Percentiles rank a stretch among this genome's conserved stretches.
These are phyloP conservation scores for Macropis europaea DNA, from an alignment of 2,888 invertebrate species.

Conservation along the genomic window DNA sequence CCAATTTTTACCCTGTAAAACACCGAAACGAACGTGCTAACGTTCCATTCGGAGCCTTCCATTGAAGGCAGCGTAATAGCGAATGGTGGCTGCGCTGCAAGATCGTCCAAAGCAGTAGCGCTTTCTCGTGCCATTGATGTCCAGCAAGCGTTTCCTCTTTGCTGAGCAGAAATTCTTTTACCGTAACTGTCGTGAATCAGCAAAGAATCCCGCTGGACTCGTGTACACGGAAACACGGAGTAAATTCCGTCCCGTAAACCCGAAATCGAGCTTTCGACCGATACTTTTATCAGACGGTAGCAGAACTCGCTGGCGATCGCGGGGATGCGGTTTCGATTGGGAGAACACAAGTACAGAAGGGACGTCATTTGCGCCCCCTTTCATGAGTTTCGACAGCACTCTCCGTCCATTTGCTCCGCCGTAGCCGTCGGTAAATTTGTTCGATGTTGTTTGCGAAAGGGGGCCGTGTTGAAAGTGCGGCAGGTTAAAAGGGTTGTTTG, in stretches of 20 bases:
- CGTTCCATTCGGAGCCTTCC: too few species aligned
- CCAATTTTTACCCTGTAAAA: too few species aligned
- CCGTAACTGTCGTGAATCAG: slow-evolving; percentile 29
- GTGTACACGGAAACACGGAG: slow-evolving; percentile 34
- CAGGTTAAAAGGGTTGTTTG: slow-evolving; percentile 36
- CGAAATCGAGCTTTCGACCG: slow-evolving; percentile 36
- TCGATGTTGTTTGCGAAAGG: slow-evolving; percentile 34
- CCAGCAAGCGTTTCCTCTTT: slow-evolving; percentile 31
- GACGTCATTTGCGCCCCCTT: slow-evolving; percentile 17
- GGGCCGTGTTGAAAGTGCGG: slow-evolving; percentile 27
- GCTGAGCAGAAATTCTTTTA: slow-evolving; percentile 30
- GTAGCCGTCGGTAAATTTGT: slow-evolving; percentile 39
- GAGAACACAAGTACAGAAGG: background rate
- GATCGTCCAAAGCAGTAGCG: too few species aligned
- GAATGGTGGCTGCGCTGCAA: too few species aligned
- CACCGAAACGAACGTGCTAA: too few species aligned
- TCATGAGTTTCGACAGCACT: slow-evolving; percentile 23
- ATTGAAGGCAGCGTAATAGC: too few species aligned
- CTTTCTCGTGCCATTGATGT: too few species aligned
- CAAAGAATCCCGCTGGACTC: slow-evolving; percentile 1
- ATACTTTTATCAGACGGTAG: slow-evolving; percentile 30
- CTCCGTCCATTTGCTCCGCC: background rate
- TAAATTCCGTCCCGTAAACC: slow-evolving; percentile 20
- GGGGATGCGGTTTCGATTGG: slow-evolving; percentile 26
- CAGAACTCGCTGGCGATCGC: slow-evolving; percentile 27